Evolutionary conservation across 2,797 vertebrate species (phyloP), one percentile per base, ranked within the genome.

Genomic region (Percopsis omiscomaycus): DNA sequence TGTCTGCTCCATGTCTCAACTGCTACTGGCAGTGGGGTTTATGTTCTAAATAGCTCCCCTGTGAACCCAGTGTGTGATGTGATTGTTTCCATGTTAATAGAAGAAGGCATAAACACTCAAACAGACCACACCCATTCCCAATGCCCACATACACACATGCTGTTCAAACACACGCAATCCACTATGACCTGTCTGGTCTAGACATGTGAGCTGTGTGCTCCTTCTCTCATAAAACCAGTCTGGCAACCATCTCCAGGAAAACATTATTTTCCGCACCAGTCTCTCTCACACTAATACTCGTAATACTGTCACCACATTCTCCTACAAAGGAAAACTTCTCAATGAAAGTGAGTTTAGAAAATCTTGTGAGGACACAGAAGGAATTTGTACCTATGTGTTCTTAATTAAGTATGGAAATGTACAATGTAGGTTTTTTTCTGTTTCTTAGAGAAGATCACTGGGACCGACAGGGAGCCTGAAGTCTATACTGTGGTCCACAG

Each of bases 221-320:
- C 56, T 13, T 37, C 37, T 14, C 12, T 49, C 47, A 22, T 22
- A 22, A 22, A 22, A 22, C 22, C 22, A 22, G 57, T 27, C 66
- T 58, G 68, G 49, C 22, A 57, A 44, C 8, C 62, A 15, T 55
- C 56, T 37, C n/a, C 11, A 45, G 55, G 30, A 29, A 54, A 63
- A 44, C 6, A n/a, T 57, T 52, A 28, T 65, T 68, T 44, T 63
- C 15, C 15, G 9, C 30, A 22, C 56, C 55, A 2, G 47, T 52
- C 51, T 37, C 10, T 53, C 51, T 47, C 13, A 42, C 37, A 22
- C 28, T 30, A 59, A 59, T 46, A 46, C 37, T 61, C 61, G 14
- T 42, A 16, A 44, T 13, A 28, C 15, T 8, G 16, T 28, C 3
- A 61, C 55, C 49, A 22, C 44, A 9, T 16, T 32, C 10, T 28